Evolutionary conservation across 2,888 invertebrate genomes (phyloP), one percentile per base, ranked within the genome.

Genomic region (Octodonta nipae): DNA sequence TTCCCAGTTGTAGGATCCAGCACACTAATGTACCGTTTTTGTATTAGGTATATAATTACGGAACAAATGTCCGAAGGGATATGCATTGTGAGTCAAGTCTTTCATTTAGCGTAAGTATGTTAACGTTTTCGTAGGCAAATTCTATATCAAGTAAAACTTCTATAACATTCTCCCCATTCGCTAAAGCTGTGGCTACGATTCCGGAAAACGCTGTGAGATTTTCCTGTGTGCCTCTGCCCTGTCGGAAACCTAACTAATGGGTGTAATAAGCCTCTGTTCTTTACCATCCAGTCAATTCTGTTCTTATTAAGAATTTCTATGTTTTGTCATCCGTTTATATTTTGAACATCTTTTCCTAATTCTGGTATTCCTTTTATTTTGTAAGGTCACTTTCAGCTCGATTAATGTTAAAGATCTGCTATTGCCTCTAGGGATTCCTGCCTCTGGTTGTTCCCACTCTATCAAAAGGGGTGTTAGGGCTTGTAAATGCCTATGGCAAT

Each of bases 231-330:
- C 15, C 24, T 3, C 12, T 24, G 1, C 24, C 25, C 11, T 31
- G 7, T 25, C 25, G 20, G 20, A 20, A 20, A n/a, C 20, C 20
- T 7, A 7, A 7, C n/a, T 20, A n/a, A 7, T 20, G 6, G 20
- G 6, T 6, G n/a, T 20, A 20, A n/a, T 7, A 20, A 7, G 7
- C 20, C n/a, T 20, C 15, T 5, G 3, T 11, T 15, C 10, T 31
- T 14, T 4, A 31, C 2, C 15, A 24, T 14, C 17, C 22, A 11
- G 4, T 31, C 31, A 7, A 31, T 5, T 25, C 31, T 22, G 8
- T 31, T 31, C 14, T 31, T 14, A 14, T 24, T 31, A 7, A 31
- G 7, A 12, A 15, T 31, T 31, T 31, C 25, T 8, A 25, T 15
- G 5, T 11, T 20, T 20, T 20, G n/a, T 6, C 22, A 31, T 4